phyloP scores from a whole-genome alignment of 2,113 vertebrate species.

The human (Homo sapiens) region GRCh38 chr12:63620001-63620500 shows the following conservation, averaged over 20 bases:
- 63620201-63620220: neutral
- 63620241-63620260: neutral
- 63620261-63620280: neutral
- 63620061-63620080: neutral
- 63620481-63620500: constrained; percentile 17
- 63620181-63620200: neutral
- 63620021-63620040: neutral
- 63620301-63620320: neutral
- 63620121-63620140: neutral
- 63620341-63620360: neutral
- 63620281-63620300: neutral
- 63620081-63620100: neutral
- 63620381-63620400: neutral
- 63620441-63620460: neutral
- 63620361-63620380: neutral
- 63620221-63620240: neutral
- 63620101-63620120: neutral
- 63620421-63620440: neutral
- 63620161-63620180: neutral
- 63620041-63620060: neutral
- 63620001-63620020: neutral
- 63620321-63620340: neutral
- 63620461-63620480: neutral
- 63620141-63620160: neutral
- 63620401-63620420: neutral